Evolutionary conservation across 2,888 invertebrate species (phyloP), one percentile per base, ranked within the genome.

Genomic region (Hermaeophaga mercurialis): DNA sequence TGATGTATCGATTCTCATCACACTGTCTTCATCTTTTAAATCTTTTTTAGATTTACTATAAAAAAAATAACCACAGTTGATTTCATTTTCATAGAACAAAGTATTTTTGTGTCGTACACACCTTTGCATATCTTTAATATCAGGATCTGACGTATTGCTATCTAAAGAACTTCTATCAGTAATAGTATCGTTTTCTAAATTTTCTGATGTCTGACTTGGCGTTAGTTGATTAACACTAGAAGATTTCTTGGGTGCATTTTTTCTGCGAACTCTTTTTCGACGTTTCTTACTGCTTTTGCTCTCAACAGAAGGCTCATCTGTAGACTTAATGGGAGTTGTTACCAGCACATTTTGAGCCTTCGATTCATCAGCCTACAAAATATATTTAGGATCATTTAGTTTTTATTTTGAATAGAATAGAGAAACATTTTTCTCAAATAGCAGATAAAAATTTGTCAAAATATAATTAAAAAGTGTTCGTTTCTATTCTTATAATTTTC

Each of bases 191-290:
- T 68, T 67, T 34, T 72, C 73, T 63, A 18, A 73, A 77, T 65
- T 77, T 72, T 72, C 80, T 71, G 47, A 75, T 71, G 57, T 76
- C 60, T 83, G 81, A 17, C 79, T 77, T 12, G 79, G 76, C n/a
- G 80, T 78, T 56, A 69, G 78, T 69, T 82, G 82, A 22, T 81
- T 81, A 66, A 81, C 80, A n/a, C 80, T 66, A 26, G 22, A 34
- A 0, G 86, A 84, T 71, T 90, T 90, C 54, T 90, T 83, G 69
- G 88, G 87, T 0, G 83, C 80, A 67, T 88, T 88, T 74, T 91
- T 91, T 79, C 89, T 89, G 78, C 90, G 91, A 77, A 89, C 90
- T 80, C 89, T 87, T 65, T 90, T 87, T 52, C 90, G 85, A 75
- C 89, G 90, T 75, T 90, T 88, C 72, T 91, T 91, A 56, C 81